Evolutionary conservation across 2,113 vertebrate genomes (phyloP).

Genomic region (Cisticola juncidis): DNA sequence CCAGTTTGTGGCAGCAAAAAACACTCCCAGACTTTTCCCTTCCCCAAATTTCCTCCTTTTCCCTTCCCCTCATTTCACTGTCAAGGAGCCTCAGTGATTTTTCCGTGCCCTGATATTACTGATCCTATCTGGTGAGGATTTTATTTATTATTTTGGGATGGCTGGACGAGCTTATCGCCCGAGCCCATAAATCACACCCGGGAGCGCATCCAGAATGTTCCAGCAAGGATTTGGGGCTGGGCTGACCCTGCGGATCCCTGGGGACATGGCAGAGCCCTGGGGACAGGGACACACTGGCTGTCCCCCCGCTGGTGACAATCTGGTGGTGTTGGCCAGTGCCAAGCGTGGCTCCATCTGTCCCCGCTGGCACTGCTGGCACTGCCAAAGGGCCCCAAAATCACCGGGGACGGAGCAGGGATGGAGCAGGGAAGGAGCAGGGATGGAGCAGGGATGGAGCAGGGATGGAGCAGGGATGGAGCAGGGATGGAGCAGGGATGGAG

Average conservation of each 20-base stretch:
- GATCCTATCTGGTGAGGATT: constrained; percentile 54
- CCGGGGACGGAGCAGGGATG: too few relatives aligned
- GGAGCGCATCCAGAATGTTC: not conserved
- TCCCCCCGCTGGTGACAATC: not conserved
- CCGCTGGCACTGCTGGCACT: not conserved
- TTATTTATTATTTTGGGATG: constrained; percentile 52
- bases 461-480: too few relatives aligned
- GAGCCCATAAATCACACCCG: constrained; percentile 16
- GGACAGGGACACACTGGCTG: not conserved
- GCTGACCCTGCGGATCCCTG: too few relatives aligned
- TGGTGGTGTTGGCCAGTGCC: not conserved
- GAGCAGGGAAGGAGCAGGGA: too few relatives aligned
- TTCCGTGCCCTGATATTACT: not conserved
- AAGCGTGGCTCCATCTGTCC: constrained; percentile 2
- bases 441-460: too few relatives aligned
- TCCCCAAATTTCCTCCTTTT: not conserved
- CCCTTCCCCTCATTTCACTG: not conserved
- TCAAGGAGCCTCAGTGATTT: constrained; percentile 19
- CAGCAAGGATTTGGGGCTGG: not conserved
- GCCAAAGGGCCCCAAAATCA: too few relatives aligned
- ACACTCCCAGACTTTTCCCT: not conserved
- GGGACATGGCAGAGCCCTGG: too few relatives aligned
- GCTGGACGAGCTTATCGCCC: constrained; percentile 20
- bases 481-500: too few relatives aligned
- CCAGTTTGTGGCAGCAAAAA: not conserved